These are phyloP conservation scores for Parauchenoglanis ngamensis DNA, from an alignment of 2,797 vertebrate genomes.

Conservation along the genomic window DNA sequence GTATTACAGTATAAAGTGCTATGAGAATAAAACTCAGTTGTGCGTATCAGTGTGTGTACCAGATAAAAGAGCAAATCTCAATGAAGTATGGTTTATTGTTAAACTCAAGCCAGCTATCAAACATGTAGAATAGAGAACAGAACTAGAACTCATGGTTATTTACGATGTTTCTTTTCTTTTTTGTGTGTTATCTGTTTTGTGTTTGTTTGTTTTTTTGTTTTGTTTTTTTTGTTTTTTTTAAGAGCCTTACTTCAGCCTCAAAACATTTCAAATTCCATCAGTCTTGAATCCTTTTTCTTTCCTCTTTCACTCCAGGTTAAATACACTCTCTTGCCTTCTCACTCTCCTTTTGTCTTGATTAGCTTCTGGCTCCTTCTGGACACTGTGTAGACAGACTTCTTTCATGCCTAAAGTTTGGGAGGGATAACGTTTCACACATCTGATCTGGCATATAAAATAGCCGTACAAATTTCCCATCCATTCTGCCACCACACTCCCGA, in stretches of 20 bases:
- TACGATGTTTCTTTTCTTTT: neutral
- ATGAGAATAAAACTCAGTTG: neutral
- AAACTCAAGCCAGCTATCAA: no score
- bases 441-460: neutral
- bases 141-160: no score
- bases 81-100: no score
- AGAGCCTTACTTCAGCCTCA: neutral
- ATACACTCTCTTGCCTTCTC: neutral
- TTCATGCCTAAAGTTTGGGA: neutral
- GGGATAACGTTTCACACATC: neutral
- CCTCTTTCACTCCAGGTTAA: neutral
- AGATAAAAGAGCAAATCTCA: neutral
- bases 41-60: neutral
- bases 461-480: neutral
- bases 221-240: no score
- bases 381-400: neutral
- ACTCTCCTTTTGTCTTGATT: neutral
- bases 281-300: neutral
- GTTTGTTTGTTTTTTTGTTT: neutral
- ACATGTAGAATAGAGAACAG: no score
- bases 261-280: neutral
- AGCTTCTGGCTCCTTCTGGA: neutral
- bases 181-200: neutral
- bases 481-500: neutral
- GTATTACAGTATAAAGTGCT: neutral